A percentile compares a stretch with the other conserved stretches of the same genome.
phyloP scores from a whole-genome alignment of 2,797 vertebrate genomes.

The Trachops cirrhosus region DNA sequence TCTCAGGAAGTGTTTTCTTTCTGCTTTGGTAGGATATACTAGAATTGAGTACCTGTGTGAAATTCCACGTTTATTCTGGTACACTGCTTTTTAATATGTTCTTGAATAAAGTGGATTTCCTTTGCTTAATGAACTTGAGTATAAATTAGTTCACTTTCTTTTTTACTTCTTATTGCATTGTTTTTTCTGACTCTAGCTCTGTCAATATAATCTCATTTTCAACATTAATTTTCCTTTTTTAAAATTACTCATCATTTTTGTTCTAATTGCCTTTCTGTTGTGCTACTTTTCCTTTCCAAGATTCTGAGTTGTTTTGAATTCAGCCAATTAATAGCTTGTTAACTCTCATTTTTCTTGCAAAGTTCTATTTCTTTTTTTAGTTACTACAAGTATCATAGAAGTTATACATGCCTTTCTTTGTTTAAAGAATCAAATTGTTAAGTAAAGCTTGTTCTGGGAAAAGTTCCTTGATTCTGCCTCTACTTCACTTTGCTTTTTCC shows the following conservation, averaged over 20 bases:
- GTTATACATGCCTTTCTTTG: background rate
- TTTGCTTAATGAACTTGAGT: slow-evolving; percentile 12
- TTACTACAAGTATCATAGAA: background rate
- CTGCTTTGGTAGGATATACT: background rate
- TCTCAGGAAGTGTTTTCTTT: slow-evolving; percentile 12
- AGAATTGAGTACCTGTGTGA: background rate
- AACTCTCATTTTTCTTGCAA: background rate
- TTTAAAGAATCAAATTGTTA: slow-evolving; percentile 12
- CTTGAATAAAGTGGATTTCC: background rate
- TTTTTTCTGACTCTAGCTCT: background rate
- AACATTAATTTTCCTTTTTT: background rate
- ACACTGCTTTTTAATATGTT: background rate
- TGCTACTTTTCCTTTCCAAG: background rate
- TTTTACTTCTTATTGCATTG: background rate
- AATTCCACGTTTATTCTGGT: background rate
- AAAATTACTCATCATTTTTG: background rate
- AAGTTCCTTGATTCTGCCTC: background rate
- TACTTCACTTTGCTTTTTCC: background rate
- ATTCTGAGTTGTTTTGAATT: background rate
- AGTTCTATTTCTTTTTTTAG: background rate
- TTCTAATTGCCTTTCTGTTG: background rate
- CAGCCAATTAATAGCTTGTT: background rate
- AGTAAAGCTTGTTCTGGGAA: background rate
- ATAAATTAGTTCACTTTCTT: background rate
- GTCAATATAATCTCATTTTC: background rate